Percentiles rank a stretch among this genome's conserved stretches.
These are phyloP conservation scores for Porites australiensis DNA, from an alignment of 64 coral and sea anemone species.

Conservation along the genomic window DNA sequence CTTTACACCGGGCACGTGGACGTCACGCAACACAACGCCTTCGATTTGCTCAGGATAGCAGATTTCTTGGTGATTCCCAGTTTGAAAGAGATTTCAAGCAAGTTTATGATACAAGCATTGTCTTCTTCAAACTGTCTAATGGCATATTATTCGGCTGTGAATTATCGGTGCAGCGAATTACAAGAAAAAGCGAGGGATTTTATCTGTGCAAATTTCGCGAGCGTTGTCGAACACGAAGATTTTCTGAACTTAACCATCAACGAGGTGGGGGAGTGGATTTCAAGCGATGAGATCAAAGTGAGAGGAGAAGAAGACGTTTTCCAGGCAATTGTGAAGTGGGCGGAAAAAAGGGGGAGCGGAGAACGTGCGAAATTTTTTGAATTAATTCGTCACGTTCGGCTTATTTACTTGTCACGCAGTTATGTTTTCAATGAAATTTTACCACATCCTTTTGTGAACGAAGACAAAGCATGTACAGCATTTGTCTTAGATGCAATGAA, in stretches of 20 bases:
- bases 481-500: conserved; percentile 61
- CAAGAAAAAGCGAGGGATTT: conserved; percentile 36
- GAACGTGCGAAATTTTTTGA: not conserved
- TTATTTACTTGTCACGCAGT: not conserved
- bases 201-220: conserved; percentile 53
- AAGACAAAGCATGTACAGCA: conserved; percentile 33
- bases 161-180: conserved; percentile 36
- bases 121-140: conserved; percentile 49
- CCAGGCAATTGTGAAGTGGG: not conserved
- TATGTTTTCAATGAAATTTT: conserved; percentile 51
- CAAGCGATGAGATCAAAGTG: not conserved
- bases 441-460: conserved; percentile 43
- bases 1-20: conserved; percentile 52
- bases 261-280: too few species aligned
- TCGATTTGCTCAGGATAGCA: conserved; percentile 43
- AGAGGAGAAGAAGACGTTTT: too few species aligned
- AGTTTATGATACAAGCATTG: conserved; percentile 46
- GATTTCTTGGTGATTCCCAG: too few species aligned
- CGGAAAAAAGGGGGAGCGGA: conserved; percentile 24
- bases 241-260: conserved; percentile 37
- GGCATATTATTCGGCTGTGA: conserved; percentile 45
- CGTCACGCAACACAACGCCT: conserved; percentile 17
- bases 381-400: too few species aligned
- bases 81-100: conserved; percentile 45
- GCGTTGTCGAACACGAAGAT: conserved; percentile 39